phyloP scores from a whole-genome alignment of 1,140 invertebrate genomes.

The Brachionus rubens region DNA sequence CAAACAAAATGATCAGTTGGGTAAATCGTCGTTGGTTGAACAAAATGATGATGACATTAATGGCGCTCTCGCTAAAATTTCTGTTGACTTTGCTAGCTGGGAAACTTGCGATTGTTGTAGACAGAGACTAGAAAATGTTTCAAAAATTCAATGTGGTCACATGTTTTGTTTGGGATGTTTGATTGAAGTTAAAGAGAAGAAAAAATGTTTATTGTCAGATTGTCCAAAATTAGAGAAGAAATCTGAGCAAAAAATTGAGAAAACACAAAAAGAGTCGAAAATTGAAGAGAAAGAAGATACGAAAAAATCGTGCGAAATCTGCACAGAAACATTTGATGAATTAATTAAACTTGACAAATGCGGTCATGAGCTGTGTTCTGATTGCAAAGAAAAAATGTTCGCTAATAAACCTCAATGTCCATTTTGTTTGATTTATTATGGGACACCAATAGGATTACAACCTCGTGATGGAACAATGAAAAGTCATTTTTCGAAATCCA shows the following conservation, averaged over 20 bases:
- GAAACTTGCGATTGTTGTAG: neutral
- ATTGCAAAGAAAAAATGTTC: neutral
- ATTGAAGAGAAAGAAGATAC: neutral
- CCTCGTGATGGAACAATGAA: neutral
- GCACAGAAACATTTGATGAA: neutral
- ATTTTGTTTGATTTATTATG: slow-evolving; percentile 31
- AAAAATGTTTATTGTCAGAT: neutral
- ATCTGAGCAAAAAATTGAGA: neutral
- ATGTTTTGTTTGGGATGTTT: neutral
- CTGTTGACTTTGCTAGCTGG: too few species aligned
- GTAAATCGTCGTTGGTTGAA: neutral
- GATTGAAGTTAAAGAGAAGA: neutral
- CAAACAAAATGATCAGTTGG: neutral
- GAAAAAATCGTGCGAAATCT: neutral
- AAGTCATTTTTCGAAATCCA: neutral
- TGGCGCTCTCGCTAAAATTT: neutral
- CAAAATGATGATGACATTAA: neutral
- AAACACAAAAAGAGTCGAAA: neutral
- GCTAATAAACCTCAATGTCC: slow-evolving; percentile 17
- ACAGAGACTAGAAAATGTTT: neutral
- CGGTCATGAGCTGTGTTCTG: neutral
- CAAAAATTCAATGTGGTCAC: neutral
- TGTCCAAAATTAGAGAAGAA: neutral
- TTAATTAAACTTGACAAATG: neutral
- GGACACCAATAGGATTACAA: neutral